These are phyloP conservation scores for Rhorus exstirpatorius DNA, from an alignment of 2,888 invertebrate genomes.

Conservation along the genomic window DNA sequence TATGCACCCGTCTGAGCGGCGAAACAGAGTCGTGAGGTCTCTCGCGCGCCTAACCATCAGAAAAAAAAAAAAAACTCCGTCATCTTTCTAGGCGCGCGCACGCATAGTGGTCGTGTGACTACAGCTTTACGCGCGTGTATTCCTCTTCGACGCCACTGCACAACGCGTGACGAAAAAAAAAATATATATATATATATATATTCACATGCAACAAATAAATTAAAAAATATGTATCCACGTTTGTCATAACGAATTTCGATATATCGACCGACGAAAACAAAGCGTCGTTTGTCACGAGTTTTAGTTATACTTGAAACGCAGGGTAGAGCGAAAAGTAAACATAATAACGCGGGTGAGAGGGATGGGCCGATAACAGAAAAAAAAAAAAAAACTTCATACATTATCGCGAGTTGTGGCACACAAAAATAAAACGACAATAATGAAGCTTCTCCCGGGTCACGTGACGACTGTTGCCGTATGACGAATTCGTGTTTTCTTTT, in stretches of 20 bases:
- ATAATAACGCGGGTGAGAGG: too few species aligned
- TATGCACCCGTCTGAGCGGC: slow-evolving; percentile 54
- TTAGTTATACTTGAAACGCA: too few species aligned
- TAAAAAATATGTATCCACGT: too few species aligned
- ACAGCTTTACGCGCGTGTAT: background rate
- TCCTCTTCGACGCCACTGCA: slow-evolving; percentile 46
- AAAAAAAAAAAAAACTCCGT: slow-evolving; percentile 4
- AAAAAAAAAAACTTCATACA: background rate
- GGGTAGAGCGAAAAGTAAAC: too few species aligned
- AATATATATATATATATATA: too few species aligned
- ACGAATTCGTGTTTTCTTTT: background rate
- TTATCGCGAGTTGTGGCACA: background rate
- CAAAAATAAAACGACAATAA: background rate
- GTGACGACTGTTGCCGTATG: background rate
- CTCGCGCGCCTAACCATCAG: slow-evolving; percentile 51
- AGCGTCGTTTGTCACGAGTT: too few species aligned
- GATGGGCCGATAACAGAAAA: slow-evolving; percentile 6
- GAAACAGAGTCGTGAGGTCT: slow-evolving; percentile 57
- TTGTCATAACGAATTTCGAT: too few species aligned
- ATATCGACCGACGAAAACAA: slow-evolving; percentile 26
- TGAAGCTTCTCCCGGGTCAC: background rate
- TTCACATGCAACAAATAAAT: too few species aligned
- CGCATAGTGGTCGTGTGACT: slow-evolving; percentile 9
- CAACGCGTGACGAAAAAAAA: slow-evolving; percentile 3
- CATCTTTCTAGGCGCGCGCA: background rate